Conservation (phyloP, 2,113 vertebrate species). For the Zapus hudsonius region DNA sequence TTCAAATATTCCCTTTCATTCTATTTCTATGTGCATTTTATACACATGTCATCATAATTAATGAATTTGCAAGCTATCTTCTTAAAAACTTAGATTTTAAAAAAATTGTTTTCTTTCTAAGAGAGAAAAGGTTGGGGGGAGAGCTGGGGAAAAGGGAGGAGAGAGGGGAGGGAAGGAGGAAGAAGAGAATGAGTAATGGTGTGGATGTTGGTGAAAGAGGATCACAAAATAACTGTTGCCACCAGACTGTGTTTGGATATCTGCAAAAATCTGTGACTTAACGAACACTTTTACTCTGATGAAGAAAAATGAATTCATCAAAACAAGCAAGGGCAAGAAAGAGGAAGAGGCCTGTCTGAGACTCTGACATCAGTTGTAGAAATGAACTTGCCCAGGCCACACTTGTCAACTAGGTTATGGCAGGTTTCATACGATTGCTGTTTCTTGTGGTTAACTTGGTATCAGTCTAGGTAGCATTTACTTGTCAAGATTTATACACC, state of each 20-base stretch:
- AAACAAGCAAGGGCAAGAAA: conserved; percentile 12
- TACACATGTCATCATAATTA: conserved; percentile 34
- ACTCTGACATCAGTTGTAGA: neutral
- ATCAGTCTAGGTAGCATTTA: conserved; percentile 37
- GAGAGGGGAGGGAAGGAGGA: neutral
- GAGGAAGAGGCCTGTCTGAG: neutral
- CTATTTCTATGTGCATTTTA: conserved; percentile 47
- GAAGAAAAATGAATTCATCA: conserved; percentile 18
- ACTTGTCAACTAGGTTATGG: neutral
- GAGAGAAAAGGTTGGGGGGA: neutral
- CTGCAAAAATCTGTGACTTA: conserved; percentile 17
- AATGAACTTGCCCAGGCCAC: neutral
- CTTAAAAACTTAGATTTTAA: conserved; percentile 29
- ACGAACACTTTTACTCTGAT: conserved; percentile 26
- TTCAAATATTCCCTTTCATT: conserved; percentile 29
- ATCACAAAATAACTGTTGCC: neutral
- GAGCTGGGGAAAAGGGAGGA: neutral
- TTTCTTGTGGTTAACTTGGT: neutral
- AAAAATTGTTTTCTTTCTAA: neutral
- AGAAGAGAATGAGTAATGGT: neutral
- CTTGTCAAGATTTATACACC: conserved; percentile 40
- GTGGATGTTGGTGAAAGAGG: conserved; percentile 12
- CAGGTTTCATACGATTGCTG: neutral
- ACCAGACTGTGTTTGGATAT: neutral
- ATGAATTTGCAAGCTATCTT: conserved; percentile 41